Base-by-base conservation (phyloP, 2,797 vertebrate species). In the Anas acuta region DNA sequence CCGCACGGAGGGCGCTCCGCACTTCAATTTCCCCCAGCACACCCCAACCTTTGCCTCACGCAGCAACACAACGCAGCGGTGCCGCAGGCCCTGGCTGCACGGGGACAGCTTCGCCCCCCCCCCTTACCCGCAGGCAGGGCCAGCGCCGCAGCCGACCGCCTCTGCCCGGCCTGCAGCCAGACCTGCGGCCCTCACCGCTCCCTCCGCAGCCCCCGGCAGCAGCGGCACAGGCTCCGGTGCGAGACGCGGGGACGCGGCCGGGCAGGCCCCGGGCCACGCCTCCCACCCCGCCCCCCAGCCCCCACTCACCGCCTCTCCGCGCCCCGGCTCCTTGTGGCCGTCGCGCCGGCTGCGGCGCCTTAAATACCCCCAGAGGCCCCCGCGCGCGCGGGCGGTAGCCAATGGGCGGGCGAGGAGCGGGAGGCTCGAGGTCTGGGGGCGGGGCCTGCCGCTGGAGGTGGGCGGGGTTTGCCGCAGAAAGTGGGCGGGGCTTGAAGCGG, bases 21-120 rank as follows among this genome's bases (percentile, higher is more conserved):
- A 14, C 3, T 13, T 51, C 28, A 4, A 32, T 13, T 8, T 62
- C 18, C n/a, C 2, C 74, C 21, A 26, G 7, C 1, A 2, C 35
- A 12, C 33, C 11, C 0, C 0, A 53, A 22, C 6, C 20, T 19
- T 0, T 13, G 10, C 22, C 4, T 6, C 47, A 37, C 0, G 1
- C n/a, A 70, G 26, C 1, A 47, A 19, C 2, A 10, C 0, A 67
- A 49, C 1, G 14, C 10, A 15, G 35, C 4, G 11, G 8, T 19
- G 16, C 25, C 21, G 8, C 62, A 15, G 61, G 3, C 43, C 8
- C 3, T 1, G 23, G 7, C 1, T 2, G 17, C 21, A 10, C 64
- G 2, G 1, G 1, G 11, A 23, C 37, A 78, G 3, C 49, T 21
- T 5, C 1, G 4, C 18, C 18, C 1, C 43, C 3, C 43, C 3